These are phyloP conservation scores for Phalloptychus januarius DNA, from an alignment of 2,797 vertebrate species.

Conservation along the genomic window DNA sequence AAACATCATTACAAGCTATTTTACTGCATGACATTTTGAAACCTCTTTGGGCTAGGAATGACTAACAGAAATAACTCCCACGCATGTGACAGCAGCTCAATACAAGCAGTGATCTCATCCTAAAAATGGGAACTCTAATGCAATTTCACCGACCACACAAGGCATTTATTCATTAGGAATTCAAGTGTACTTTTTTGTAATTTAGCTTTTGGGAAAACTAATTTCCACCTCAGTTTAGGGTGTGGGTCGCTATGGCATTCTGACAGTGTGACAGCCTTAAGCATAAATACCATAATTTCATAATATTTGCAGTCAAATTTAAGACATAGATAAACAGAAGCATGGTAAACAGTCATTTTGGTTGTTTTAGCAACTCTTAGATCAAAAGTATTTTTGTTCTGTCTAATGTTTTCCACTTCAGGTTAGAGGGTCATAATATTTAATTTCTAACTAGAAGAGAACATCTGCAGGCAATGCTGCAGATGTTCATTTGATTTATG, in stretches of 20 bases:
- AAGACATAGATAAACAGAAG: not conserved
- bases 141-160: not conserved
- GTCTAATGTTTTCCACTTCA: not conserved
- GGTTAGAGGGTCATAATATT: not conserved
- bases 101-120: slow-evolving; percentile 29
- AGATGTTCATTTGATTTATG: not conserved
- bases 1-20: slow-evolving; percentile 19
- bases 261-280: not conserved
- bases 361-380: not conserved
- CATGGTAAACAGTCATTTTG: not conserved
- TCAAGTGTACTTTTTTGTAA: not conserved
- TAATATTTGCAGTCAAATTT: not conserved
- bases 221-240: not conserved
- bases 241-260: not conserved
- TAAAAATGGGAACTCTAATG: slow-evolving; percentile 43
- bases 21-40: not conserved
- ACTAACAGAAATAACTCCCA: slow-evolving; percentile 22
- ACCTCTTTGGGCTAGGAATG: not conserved
- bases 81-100: slow-evolving; percentile 20
- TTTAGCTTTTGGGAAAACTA: not conserved
- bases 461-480: not conserved
- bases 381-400: not conserved
- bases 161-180: not conserved
- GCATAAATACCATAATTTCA: not conserved
- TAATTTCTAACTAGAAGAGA: not conserved